Evolutionary conservation across 2,888 invertebrate genomes (phyloP), one percentile per base, ranked within the genome.

Genomic region (Noctuana brunneofusca): DNA sequence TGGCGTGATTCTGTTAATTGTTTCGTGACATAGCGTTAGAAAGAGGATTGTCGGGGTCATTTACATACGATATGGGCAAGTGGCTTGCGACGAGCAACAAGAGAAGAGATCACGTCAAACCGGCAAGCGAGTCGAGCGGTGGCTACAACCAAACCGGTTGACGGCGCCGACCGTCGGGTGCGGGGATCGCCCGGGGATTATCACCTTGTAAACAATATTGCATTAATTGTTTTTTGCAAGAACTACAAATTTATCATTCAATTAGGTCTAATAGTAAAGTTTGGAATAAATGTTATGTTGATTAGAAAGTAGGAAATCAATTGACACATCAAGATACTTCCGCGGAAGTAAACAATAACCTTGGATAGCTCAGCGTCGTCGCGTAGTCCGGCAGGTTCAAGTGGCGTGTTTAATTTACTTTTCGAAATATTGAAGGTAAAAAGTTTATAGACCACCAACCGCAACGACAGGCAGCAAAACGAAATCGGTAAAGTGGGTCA

Each of bases 41-140:
- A 69, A 57, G 68, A 68, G 71, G 76, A 81, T 81, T 79, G 80
- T 75, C 77, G 86, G 83, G 87, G 87, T 88, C 88, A 80, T 89
- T 89, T 88, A 87, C 86, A 86, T 86, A 83, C 71, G 82, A 83
- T 79, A 82, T 79, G 79, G 79, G 79, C 83, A 84, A 85, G 85
- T 84, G 80, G 78, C 71, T 77, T 74, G 80, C 80, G 78, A 80
- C 80, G 83, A 84, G 70, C 84, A 83, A 83, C 81, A 81, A 83
- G 87, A 86, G 87, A 84, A 83, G 88, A 86, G 84, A 86, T 84
- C 89, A 86, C 84, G 86, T 88, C 87, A 87, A 90, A 88, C 89
- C 86, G 89, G 89, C 86, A 76, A 73, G 75, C 79, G 78, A 80
- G 84, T 73, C 80, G 82, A 80, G 83, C 82, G 83, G 85, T 86